Base-by-base conservation (phyloP, 2,888 invertebrate species). In the Thecophora atra region DNA sequence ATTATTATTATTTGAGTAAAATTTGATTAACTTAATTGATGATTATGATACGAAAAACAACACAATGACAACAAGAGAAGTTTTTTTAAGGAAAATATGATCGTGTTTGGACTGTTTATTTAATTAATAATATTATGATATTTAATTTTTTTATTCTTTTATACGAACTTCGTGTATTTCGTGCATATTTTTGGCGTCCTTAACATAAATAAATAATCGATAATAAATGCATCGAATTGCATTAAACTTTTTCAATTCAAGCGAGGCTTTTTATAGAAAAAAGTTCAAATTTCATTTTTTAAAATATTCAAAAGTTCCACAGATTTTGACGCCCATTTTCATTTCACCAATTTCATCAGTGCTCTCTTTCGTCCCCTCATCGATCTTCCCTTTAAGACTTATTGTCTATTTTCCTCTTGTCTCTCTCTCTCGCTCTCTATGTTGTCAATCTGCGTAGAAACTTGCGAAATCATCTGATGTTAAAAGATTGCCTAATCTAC, bases 401-500 rank as follows among this genome's bases (percentile, higher is more conserved):
- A 3, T n/a, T 54, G 5, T 30, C 30, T 30, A 6, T 30, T 8
- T 30, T 8, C 5, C 30, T 30, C 30, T 30, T 8, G n/a, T 30
- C 8, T 30, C 8, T 30, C 30, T 8, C 30, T 8, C 30, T 30
- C 30, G 8, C 30, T 30, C 21, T 54, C 21, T 4, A 17, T 51
- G 4, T n/a, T n/a, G n/a, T n/a, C n/a, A 19, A 7, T 19, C 54
- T 54, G 5, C 19, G 21, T 8, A n/a, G 11, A 30, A 37, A 37
- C 37, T 37, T 24, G 28, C 26, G 24, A 58, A 58, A 24, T 58
- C 26, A 28, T 58, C 24, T 58, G 58, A 21, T 26, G 26, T 28
- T 58, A 28, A 58, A 58, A 58, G 17, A 58, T 58, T 67, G 54
- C 54, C 37, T 67, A 67, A 67, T 67, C 52, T 67, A 37, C 30